Base-by-base conservation (phyloP, 1,140 invertebrate genomes). In the Cyrtorhinus lividipennis region DNA sequence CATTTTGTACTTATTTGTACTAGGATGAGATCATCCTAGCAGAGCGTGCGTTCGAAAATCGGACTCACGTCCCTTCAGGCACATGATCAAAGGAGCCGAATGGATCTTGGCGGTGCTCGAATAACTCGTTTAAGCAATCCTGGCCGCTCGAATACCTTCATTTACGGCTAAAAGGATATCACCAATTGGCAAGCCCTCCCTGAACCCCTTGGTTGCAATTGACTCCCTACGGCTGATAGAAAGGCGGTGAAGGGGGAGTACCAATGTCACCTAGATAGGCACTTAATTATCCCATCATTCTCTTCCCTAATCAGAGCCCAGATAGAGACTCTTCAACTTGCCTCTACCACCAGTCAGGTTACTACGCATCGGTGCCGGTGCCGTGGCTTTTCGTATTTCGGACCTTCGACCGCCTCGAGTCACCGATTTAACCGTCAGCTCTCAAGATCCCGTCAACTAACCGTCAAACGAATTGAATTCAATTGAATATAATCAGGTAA, bases 271-370 rank as follows among this genome's bases (percentile, higher is more conserved):
- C 58, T 59, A 59, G 25, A 59, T 18, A 23, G 26, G 1, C 24
- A 26, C 58, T 59, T 59, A 59, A 59, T 59, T 59, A 30, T 59
- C 24, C 25, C 26, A 59, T 59, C 25, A 59, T 59, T 30, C 24
- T 24, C 2, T n/a, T 27, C 26, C 1, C n/a, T 1, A 58, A 23
- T 23, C 56, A 23, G 5, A 58, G 48, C 10, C 18, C n/a, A n/a
- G n/a, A n/a, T n/a, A n/a, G n/a, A n/a, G n/a, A n/a, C 48, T 53
- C 48, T 53, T 53, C 48, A 53, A 10, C n/a, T 44, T n/a, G 8
- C 38, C 38, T 44, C n/a, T 44, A 44, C 8, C 8, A 44, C 48
- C 20, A 5, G 5, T 38, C 30, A 38, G 30, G 8, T 20, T 15
- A 20, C 48, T 10, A 53, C 48, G 48, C 48, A 53, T 22, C 18